Percentiles rank a stretch among this genome's conserved stretches.
Conservation (phyloP, 2,797 vertebrate genomes). For the Brachyalestes nurse region DNA sequence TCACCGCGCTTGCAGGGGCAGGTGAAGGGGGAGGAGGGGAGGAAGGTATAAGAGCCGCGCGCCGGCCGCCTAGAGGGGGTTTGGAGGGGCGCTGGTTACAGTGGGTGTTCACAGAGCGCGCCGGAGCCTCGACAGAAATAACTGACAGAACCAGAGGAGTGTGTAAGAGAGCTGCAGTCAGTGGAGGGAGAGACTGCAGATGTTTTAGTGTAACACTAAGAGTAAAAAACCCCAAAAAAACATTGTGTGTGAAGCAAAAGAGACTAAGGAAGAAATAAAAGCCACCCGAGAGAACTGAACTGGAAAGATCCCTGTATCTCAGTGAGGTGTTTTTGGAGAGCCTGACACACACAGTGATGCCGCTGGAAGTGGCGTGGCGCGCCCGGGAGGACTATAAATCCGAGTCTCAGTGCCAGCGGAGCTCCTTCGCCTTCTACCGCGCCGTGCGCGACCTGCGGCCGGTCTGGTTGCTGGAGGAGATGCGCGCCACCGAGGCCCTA, state of each 20-base stretch:
- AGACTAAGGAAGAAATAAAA: not conserved
- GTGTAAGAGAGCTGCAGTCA: not conserved
- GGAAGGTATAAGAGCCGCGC: not conserved
- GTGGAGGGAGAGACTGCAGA: not conserved
- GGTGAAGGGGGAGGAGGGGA: slow-evolving; percentile 53
- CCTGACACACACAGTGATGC: slow-evolving; percentile 73
- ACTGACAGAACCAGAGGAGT: not conserved
- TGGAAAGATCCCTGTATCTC: not conserved
- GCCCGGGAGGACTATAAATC: slow-evolving; percentile 77
- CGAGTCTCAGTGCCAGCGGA: slow-evolving; percentile 89
- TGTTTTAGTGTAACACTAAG: not conserved
- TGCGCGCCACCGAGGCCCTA: slow-evolving; percentile 90
- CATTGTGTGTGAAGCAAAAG: not conserved
- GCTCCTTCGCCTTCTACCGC: slow-evolving; percentile 91
- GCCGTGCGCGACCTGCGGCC: slow-evolving; percentile 88
- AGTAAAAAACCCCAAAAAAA: slow-evolving; percentile 28
- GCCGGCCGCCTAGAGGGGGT: slow-evolving; percentile 62
- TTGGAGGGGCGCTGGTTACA: slow-evolving; percentile 2
- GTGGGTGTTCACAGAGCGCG: not conserved
- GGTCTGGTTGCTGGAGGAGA: slow-evolving; percentile 92
- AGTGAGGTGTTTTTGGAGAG: not conserved
- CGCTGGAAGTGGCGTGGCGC: slow-evolving; percentile 79
- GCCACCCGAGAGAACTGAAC: not conserved
- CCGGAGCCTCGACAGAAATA: not conserved
- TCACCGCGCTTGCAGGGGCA: slow-evolving; percentile 39